Base-by-base conservation (phyloP, 2,888 invertebrate genomes). In the Pterobdella sp. region DNA sequence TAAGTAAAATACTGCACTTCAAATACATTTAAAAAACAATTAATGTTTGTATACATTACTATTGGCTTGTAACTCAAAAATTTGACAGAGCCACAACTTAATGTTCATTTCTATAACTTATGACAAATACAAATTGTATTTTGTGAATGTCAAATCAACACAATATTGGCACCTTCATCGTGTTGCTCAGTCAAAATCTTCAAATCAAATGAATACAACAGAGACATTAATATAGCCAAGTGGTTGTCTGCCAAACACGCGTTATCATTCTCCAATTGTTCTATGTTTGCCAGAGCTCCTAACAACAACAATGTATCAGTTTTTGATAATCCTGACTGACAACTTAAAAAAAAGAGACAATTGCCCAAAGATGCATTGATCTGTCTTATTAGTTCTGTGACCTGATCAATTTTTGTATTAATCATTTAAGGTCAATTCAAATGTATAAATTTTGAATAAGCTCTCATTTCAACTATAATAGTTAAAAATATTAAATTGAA, bases 171-270 rank as follows among this genome's bases (percentile, higher is more conserved):
- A 83, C 84, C 81, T 80, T 82, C 82, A 74, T 77, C 77, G 74
- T 84, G 83, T 72, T 83, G 83, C 68, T 78, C 78, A 32, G 82
- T 82, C 31, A 94, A 84, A 32, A 91, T 87, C 77, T 91, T 91
- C 14, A 93, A 86, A 83, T 95, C 93, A 73, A 93, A 85, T 0
- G 91, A 89, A 81, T 92, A 92, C 1, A 94, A 82, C 63, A 94
- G 83, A 0, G 93, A 89, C 90, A 94, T 90, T 76, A 91, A 87
- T 37, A 94, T 84, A 0, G 90, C 89, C 1, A 93, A 83, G 0
- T 90, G 90, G 0, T 92, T 89, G 79, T 90, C 89, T 81, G 92
- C 91, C 32, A 93, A 85, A 18, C 88, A 88, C 1, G 91, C 91
- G 0, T 89, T 86, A 0, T 88, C 85, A 26, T 73, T 76, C 29